Evolutionary conservation across 1,140 invertebrate species (phyloP), one percentile per base, ranked within the genome.

Genomic region (Chionoecetes opilio): DNA sequence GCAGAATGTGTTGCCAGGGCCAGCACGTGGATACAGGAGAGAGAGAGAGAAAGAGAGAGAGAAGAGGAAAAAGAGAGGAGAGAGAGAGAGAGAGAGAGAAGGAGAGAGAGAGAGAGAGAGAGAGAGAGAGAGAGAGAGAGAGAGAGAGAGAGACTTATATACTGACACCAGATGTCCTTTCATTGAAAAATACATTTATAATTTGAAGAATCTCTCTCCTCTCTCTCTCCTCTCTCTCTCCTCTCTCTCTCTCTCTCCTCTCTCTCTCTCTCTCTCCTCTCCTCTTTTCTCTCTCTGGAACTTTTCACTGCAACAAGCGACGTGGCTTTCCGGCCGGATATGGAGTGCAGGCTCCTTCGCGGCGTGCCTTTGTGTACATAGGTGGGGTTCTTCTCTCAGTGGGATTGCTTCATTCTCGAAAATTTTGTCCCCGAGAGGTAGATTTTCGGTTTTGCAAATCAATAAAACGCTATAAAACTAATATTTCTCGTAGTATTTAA

Each of bases 231-330:
- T 88, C 21, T 37, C 35, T 88, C 29, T 88, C 87, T 34, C 2
- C 2, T 89, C 1, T 89, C 37, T n/a, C 87, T 31, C 87, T 89
- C 87, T 37, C 2, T 89, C 37, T 89, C 3, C 3, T 34, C 31
- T 89, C 37, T 89, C 41, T 46, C 41, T 46, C 41, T 46, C 41
- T 46, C 41, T 46, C 41, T 46, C 41, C n/a, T 75, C 63, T 75
- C 63, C n/a, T 21, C 21, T 26, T 75, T 26, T 53, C 46, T 53
- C 46, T 53, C 21, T 75, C 63, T 75, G 21, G 26, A 17, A n/a
- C 63, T 11, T 26, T n/a, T 75, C 63, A n/a, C 63, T 2, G 1
- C 63, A 75, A 75, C 63, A 75, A 26, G 63, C 63, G 21, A 17
- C 63, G 21, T n/a, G 63, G 2, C 63, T 75, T 17, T 26, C 63